These are phyloP conservation scores for Amblyjoppa fuscipennis DNA, from an alignment of 2,888 invertebrate species.

Conservation along the genomic window DNA sequence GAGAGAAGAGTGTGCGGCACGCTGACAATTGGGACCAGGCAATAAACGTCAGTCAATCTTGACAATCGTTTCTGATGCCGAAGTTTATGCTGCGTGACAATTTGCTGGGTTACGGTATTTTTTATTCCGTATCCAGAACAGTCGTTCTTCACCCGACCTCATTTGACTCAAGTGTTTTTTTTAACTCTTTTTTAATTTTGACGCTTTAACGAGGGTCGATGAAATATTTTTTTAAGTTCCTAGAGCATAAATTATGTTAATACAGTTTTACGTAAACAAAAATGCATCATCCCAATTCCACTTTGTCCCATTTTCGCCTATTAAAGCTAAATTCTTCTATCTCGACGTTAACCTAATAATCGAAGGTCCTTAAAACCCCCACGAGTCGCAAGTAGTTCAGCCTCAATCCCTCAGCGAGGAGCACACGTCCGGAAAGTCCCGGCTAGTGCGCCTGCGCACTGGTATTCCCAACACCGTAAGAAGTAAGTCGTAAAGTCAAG, in stretches of 20 bases:
- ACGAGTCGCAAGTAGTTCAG: background rate
- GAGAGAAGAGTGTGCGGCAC: background rate
- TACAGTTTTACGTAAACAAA: background rate
- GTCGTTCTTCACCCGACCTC: background rate
- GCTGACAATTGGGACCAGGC: conserved; percentile 44
- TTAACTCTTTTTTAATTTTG: background rate
- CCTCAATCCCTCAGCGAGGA: background rate
- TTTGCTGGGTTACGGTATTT: background rate
- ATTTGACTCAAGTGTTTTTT: background rate
- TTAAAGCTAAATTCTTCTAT: too few relatives aligned
- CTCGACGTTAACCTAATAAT: background rate
- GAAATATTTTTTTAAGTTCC: background rate
- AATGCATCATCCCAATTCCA: background rate
- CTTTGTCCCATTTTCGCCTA: background rate
- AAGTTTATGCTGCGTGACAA: background rate
- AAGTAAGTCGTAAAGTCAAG: conserved; percentile 70
- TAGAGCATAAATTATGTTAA: background rate
- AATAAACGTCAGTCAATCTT: conserved; percentile 43
- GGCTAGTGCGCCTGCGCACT: background rate
- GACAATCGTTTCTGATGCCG: conserved; percentile 24
- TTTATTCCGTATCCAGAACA: too few relatives aligned
- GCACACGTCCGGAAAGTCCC: background rate
- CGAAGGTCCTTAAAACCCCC: background rate
- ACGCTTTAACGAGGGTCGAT: background rate
- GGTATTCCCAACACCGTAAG: conserved; percentile 4